Percentiles rank a stretch among this genome's conserved stretches.
These are phyloP conservation scores for Raja brachyura DNA, from an alignment of 2,113 vertebrate species.

Conservation along the genomic window DNA sequence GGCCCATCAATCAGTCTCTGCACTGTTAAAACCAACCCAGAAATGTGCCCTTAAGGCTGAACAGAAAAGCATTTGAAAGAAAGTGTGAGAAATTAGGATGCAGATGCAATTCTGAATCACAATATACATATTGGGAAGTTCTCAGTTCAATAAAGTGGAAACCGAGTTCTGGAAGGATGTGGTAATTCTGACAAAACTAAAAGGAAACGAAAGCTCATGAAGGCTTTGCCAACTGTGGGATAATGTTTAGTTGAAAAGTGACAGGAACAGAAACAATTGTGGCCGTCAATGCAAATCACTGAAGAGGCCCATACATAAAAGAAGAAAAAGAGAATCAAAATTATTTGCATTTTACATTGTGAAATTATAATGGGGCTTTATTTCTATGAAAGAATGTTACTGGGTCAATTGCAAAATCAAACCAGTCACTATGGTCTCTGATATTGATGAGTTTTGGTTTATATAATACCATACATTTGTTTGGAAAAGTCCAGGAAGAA, in stretches of 20 bases:
- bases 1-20: neutral
- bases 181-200: slow-evolving; percentile 8
- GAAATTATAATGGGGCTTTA: neutral
- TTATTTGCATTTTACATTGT: neutral
- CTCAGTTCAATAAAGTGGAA: slow-evolving; percentile 7
- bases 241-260: neutral
- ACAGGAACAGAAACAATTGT: neutral
- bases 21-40: neutral
- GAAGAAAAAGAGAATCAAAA: neutral
- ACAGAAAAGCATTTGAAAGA: neutral
- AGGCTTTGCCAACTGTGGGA: neutral
- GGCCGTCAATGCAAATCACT: neutral
- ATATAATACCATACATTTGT: neutral
- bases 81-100: neutral
- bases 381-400: neutral
- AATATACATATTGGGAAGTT: slow-evolving; percentile 21
- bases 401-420: neutral
- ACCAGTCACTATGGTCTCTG: neutral
- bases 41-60: neutral
- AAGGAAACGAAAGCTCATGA: slow-evolving; percentile 15
- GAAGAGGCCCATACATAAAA: slow-evolving; percentile 4
- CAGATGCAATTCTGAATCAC: neutral
- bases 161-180: slow-evolving; percentile 14
- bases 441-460: neutral
- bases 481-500: neutral